Evolutionary conservation across 2,113 vertebrate genomes (phyloP).

Genomic region (Microtus pennsylvanicus): DNA sequence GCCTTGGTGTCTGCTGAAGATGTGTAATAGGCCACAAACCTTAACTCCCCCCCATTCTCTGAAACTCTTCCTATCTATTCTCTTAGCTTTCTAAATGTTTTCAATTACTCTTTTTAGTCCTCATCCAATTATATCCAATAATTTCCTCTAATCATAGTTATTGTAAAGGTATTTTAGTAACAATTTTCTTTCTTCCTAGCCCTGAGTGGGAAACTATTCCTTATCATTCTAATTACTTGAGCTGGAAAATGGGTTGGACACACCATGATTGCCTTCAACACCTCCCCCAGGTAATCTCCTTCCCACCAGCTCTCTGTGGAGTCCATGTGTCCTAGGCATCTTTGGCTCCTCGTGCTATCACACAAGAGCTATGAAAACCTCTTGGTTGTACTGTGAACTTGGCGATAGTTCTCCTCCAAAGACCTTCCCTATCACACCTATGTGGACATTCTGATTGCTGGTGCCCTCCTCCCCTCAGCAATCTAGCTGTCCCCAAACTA

Average conservation of each 20-base stretch:
- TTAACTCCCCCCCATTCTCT: not conserved
- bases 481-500: not conserved
- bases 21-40: not conserved
- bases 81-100: not conserved
- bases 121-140: not conserved
- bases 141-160: not conserved
- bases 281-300: not conserved
- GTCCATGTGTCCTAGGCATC: not conserved
- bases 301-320: not conserved
- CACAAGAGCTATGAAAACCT: not conserved
- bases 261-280: not conserved
- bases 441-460: not conserved
- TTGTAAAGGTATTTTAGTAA: conserved; percentile 7
- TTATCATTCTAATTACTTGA: not conserved
- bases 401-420: not conserved
- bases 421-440: not conserved
- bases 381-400: not conserved
- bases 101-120: not conserved
- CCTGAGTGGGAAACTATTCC: not conserved
- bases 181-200: not conserved
- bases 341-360: not conserved
- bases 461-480: not conserved
- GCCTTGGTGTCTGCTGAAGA: not conserved
- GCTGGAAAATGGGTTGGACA: not conserved
- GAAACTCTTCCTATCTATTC: not conserved